Conservation (phyloP, 2,888 invertebrate genomes). For the Tanypteryx hageni region DNA sequence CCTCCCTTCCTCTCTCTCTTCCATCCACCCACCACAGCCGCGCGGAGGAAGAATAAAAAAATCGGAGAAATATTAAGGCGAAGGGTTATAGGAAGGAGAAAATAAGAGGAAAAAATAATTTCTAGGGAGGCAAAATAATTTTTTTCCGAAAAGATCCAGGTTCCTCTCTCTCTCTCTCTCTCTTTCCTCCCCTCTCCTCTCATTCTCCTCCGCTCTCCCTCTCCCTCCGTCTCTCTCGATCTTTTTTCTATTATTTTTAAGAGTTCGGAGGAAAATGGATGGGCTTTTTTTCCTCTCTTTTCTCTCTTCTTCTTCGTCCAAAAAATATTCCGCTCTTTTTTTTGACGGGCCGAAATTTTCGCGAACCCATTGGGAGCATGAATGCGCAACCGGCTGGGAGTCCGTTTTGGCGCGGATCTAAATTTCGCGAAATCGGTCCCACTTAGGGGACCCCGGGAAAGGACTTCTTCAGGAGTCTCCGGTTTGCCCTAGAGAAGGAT, state of each 20-base stretch:
- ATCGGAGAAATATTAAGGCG: conserved; percentile 14
- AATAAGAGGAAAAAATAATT: neutral
- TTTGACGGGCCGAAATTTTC: conserved; percentile 55
- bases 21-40: neutral
- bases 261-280: conserved; percentile 56
- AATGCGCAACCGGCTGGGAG: neutral
- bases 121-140: conserved; percentile 9
- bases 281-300: neutral
- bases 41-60: neutral
- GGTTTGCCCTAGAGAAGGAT: neutral
- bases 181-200: neutral
- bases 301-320: neutral
- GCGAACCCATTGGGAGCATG: conserved; percentile 60
- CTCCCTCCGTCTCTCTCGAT: neutral
- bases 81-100: neutral
- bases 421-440: conserved; percentile 52
- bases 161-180: conserved; percentile 1
- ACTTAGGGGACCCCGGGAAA: neutral
- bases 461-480: neutral
- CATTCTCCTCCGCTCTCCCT: neutral
- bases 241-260: conserved; percentile 33
- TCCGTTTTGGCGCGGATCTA: conserved; percentile 38
- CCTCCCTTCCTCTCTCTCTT: neutral
- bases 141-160: conserved; percentile 29
- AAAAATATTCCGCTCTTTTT: conserved; percentile 33